Percentiles rank a stretch among this genome's conserved stretches.
phyloP scores from a whole-genome alignment of 2,888 invertebrate genomes.

The Phlogophora meticulosa region DNA sequence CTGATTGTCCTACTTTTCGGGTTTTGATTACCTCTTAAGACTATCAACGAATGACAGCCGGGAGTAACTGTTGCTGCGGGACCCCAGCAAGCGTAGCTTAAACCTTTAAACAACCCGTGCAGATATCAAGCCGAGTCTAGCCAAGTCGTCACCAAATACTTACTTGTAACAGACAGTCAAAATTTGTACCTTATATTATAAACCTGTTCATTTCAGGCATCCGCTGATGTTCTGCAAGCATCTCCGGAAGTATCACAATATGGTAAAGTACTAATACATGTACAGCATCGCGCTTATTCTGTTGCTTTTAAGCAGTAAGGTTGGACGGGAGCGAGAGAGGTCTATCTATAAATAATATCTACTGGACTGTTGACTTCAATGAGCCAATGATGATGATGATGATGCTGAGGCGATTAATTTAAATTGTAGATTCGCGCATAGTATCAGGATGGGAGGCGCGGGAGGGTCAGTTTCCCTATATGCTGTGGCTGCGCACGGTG shows the following conservation, averaged over 20 bases:
- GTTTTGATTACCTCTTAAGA: too few species aligned
- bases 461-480: conserved; percentile 73
- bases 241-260: conserved; percentile 18
- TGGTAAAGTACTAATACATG: conserved; percentile 29
- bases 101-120: too few species aligned
- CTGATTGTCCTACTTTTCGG: too few species aligned
- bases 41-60: too few species aligned
- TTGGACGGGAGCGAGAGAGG: too few species aligned
- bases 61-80: too few species aligned
- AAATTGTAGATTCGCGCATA: conserved; percentile 66
- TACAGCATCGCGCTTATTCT: not conserved
- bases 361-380: too few species aligned
- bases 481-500: conserved; percentile 69
- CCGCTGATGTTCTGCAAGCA: conserved; percentile 39
- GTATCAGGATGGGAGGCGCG: conserved; percentile 74
- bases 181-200: not conserved
- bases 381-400: not conserved
- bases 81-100: too few species aligned
- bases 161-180: not conserved
- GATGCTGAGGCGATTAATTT: not conserved
- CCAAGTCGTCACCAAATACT: not conserved
- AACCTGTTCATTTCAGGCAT: conserved; percentile 45
- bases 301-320: too few species aligned
- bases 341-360: too few species aligned
- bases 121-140: too few species aligned